A percentile compares a stretch with the other conserved stretches of the same genome.
Conservation (phyloP, 2,113 vertebrate genomes). For the Equus quagga region DNA sequence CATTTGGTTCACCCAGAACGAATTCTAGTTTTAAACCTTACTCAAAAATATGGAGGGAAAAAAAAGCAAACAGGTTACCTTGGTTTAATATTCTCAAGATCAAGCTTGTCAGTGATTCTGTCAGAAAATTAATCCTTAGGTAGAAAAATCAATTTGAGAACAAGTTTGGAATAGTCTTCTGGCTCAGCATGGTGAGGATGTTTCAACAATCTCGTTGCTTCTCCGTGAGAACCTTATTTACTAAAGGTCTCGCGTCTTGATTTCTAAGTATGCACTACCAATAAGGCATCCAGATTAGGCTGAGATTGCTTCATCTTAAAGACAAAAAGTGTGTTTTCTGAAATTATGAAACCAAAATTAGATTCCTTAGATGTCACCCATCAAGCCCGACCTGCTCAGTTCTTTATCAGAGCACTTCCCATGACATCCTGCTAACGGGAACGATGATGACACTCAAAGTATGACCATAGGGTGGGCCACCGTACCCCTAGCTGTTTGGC, state of each 20-base stretch:
- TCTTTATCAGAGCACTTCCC: neutral
- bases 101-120: slow-evolving; percentile 79
- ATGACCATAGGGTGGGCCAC: neutral
- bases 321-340: slow-evolving; percentile 12
- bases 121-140: slow-evolving; percentile 81
- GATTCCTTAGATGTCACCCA: neutral
- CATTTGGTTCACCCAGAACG: slow-evolving; percentile 56
- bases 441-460: neutral
- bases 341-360: neutral
- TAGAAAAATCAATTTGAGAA: slow-evolving; percentile 82
- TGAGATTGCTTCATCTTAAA: neutral
- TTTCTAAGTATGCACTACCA: slow-evolving; percentile 22
- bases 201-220: slow-evolving; percentile 65
- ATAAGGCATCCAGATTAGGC: slow-evolving; percentile 38
- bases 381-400: neutral
- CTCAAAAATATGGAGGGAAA: neutral
- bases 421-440: neutral
- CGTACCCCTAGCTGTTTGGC: rapidly evolving
- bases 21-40: slow-evolving; percentile 64
- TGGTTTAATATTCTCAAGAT: slow-evolving; percentile 83
- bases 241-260: slow-evolving; percentile 57
- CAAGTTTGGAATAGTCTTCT: slow-evolving; percentile 75
- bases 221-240: slow-evolving; percentile 65
- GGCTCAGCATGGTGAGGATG: slow-evolving; percentile 53
- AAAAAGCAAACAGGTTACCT: slow-evolving; percentile 30